These are phyloP conservation scores for Anarhynchus alexandrinus DNA, from an alignment of 2,113 vertebrate genomes.

Conservation along the genomic window DNA sequence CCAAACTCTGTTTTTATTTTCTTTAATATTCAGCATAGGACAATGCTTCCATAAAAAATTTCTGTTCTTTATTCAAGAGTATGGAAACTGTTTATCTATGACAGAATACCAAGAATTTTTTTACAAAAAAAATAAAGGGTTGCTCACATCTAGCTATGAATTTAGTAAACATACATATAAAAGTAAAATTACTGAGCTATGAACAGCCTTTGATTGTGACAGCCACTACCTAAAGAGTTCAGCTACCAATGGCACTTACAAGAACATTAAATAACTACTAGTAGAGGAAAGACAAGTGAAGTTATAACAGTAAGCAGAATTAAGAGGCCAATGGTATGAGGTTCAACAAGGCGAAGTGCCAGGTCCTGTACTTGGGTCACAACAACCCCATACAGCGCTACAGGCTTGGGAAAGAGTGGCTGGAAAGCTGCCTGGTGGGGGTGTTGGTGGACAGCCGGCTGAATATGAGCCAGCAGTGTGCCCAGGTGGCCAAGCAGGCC, in stretches of 20 bases:
- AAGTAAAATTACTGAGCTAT: not conserved
- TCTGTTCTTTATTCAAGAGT: not conserved
- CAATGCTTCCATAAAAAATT: not conserved
- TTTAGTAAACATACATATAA: not conserved
- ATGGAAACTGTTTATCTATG: not conserved
- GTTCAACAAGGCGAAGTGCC: not conserved
- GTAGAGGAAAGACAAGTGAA: not conserved
- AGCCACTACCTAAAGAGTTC: not conserved
- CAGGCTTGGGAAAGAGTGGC: not conserved
- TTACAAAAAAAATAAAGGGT: not conserved
- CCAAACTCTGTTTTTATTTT: not conserved
- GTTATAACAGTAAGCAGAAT: not conserved
- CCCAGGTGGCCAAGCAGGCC: not conserved
- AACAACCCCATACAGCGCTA: not conserved
- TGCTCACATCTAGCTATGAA: not conserved
- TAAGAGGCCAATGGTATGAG: not conserved
- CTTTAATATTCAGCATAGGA: not conserved
- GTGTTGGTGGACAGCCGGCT: fast-evolving
- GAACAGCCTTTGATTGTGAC: not conserved
- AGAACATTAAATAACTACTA: not conserved
- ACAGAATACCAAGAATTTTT: not conserved
- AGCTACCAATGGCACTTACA: not conserved
- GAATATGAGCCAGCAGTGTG: not conserved
- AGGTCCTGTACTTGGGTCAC: not conserved
- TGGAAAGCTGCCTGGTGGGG: fast-evolving